Evolutionary conservation across 1,140 invertebrate genomes (phyloP).

Genomic region (Saxidomus purpurata): DNA sequence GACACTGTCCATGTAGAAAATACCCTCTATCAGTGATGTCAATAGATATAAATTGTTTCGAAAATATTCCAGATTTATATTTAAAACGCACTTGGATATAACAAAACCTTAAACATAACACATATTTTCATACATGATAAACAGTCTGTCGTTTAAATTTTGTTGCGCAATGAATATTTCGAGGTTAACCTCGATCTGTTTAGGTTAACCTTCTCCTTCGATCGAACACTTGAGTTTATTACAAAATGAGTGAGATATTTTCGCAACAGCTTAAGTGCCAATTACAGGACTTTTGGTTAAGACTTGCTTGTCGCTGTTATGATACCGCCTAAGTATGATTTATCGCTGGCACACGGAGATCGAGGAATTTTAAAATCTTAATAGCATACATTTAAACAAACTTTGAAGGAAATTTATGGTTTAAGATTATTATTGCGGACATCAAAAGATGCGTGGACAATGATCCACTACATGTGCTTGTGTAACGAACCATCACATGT

Average conservation of each 20-base stretch:
- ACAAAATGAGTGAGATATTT: conserved; percentile 27
- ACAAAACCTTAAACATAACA: too few species aligned
- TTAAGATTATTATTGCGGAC: neutral
- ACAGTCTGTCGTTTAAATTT: neutral
- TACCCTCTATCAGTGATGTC: too few species aligned
- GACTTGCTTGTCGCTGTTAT: neutral
- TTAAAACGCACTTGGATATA: too few species aligned
- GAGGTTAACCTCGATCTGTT: too few species aligned
- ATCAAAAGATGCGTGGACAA: too few species aligned
- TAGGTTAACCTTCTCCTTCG: neutral
- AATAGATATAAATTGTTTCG: too few species aligned
- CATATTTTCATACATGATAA: too few species aligned
- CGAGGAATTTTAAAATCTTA: conserved; percentile 7
- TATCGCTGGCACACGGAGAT: neutral
- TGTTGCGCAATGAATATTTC: too few species aligned
- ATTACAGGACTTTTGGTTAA: conserved; percentile 1
- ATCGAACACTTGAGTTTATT: conserved; percentile 23
- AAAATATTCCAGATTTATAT: too few species aligned
- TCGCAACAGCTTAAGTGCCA: conserved; percentile 20
- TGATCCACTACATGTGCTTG: too few species aligned
- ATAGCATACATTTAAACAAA: neutral
- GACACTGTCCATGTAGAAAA: too few species aligned
- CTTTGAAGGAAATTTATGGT: neutral
- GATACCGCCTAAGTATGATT: neutral
- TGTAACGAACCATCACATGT: too few species aligned